phyloP scores from a whole-genome alignment of 2,888 invertebrate species.

The Cistogaster globosa region DNA sequence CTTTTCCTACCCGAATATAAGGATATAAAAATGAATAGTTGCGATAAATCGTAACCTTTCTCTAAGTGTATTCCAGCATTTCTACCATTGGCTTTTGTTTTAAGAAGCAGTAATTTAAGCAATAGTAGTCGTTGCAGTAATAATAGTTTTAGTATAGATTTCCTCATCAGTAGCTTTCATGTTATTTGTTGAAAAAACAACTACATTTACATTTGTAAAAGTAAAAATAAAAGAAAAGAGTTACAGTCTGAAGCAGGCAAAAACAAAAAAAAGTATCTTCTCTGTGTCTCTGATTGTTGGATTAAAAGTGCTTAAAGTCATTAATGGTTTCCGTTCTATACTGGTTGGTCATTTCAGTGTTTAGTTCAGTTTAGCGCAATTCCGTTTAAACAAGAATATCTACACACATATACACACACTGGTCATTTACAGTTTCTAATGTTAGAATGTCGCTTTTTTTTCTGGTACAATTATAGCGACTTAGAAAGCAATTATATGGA shows the following conservation, averaged over 20 bases:
- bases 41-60: too few species aligned
- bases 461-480: constrained; percentile 3
- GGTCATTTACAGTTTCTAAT: constrained; percentile 59
- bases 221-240: constrained; percentile 13
- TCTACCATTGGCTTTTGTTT: not conserved
- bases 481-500: constrained; percentile 47
- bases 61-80: not conserved
- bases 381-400: not conserved
- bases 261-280: constrained; percentile 26
- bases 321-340: constrained; percentile 70
- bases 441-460: constrained; percentile 25
- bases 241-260: constrained; percentile 21
- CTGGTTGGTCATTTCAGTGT: constrained; percentile 22
- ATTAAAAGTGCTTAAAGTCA: constrained; percentile 72
- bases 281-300: constrained; percentile 63
- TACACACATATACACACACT: not conserved
- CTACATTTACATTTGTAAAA: not conserved
- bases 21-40: too few species aligned
- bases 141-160: constrained; percentile 63
- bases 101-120: constrained; percentile 22
- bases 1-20: too few species aligned
- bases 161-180: constrained; percentile 62
- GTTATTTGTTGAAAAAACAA: constrained; percentile 27
- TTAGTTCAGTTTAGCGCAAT: constrained; percentile 25
- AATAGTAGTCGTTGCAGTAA: constrained; percentile 38